Conservation (phyloP, 2,113 vertebrate species). For the Myrmecobius fasciatus region DNA sequence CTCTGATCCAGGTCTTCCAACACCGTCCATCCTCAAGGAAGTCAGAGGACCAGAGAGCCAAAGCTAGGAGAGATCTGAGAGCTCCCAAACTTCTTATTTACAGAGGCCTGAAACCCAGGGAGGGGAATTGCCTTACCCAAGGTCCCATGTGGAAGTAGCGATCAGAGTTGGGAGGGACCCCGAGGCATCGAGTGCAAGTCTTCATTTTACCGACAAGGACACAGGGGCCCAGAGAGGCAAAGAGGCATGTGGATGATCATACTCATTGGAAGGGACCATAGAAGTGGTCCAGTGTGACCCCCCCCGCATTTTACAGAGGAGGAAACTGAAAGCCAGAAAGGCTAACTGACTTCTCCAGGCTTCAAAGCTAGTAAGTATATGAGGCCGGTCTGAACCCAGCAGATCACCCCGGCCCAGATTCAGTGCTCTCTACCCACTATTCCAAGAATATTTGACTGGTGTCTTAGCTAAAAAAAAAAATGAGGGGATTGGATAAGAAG, state of each 20-base stretch:
- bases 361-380: neutral
- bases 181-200: neutral
- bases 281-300: neutral
- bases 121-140: neutral
- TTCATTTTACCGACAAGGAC: neutral
- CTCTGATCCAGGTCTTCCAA: neutral
- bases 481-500: neutral
- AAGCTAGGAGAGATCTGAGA: neutral
- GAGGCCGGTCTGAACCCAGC: neutral
- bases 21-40: neutral
- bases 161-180: neutral
- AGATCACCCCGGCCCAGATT: neutral
- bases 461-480: neutral
- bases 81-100: neutral
- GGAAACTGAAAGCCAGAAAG: neutral
- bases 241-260: neutral
- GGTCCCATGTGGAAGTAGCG: neutral
- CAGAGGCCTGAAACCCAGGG: neutral
- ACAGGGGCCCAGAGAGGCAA: neutral
- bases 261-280: neutral
- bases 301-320: neutral
- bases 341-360: neutral
- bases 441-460: neutral
- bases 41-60: neutral
- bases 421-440: neutral